Evolutionary conservation across 2,113 vertebrate species (phyloP), one percentile per base, ranked within the genome.

Genomic region (Acanthochromis polyacanthus): DNA sequence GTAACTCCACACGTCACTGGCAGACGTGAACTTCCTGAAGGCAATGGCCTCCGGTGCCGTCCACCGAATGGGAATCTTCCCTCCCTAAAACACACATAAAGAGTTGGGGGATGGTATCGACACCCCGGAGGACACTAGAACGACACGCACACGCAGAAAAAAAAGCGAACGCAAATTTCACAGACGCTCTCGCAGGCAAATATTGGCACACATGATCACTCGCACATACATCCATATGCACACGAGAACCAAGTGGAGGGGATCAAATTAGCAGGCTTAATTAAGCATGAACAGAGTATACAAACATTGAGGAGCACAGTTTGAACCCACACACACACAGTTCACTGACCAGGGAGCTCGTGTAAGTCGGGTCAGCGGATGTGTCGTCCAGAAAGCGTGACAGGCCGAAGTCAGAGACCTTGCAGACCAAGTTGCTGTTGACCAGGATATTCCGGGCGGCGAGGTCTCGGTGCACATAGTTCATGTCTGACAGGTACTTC

Each of bases 401-500:
- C 74, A 99, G 95, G 62, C 98, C 98, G 0, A 99, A 99, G 93
- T 99, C 98, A 0, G 98, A 99, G 48, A 99, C 98, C 92, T 99
- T 99, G 96, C 98, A 99, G 85, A 99, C 97, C 93, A 99, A 90
- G 92, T 99, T 99, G 93, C 97, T 99, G 93, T 99, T 99, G 91
- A 99, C 97, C 28, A 99, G 95, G 84, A 99, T 98, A 80, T 99
- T 99, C 55, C 98, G 95, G 52, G 98, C 98, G 0, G 98, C 98
- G 56, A 99, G 94, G 92, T 99, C 98, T 0, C 98, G 94, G 91
- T 99, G 98, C 52, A 99, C 97, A 0, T 99, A 99, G 94, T 99
- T 98, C 98, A 98, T 98, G 89, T 99, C 98, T 0, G 98, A 97
- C 75, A 99, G 95, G 91, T 99, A 99, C 91, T 99, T 99, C 98